Evolutionary conservation across 2,888 invertebrate species (phyloP).

Genomic region (Cephus runcator): DNA sequence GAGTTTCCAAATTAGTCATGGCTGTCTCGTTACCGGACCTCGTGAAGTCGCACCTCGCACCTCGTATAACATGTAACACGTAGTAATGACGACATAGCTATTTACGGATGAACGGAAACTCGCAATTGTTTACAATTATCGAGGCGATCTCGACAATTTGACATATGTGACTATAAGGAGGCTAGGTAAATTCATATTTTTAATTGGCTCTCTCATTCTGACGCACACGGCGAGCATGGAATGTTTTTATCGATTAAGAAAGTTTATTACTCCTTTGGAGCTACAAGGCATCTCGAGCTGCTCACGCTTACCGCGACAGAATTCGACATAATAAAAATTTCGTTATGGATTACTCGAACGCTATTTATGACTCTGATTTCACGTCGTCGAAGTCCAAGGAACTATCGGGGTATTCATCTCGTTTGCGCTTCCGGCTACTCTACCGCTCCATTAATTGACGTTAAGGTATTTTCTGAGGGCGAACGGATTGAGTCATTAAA

Average conservation of each 20-base stretch:
- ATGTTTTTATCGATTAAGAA: neutral
- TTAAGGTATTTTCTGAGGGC: neutral
- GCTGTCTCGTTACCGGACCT: slow-evolving; percentile 14
- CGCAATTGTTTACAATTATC: neutral
- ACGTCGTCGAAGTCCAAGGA: neutral
- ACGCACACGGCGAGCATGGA: neutral
- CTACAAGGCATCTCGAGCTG: neutral
- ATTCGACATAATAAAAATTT: neutral
- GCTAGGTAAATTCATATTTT: neutral
- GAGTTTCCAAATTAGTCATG: slow-evolving; percentile 17
- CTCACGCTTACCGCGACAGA: neutral
- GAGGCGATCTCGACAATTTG: neutral
- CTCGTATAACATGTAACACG: neutral
- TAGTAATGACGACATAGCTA: neutral
- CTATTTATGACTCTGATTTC: neutral
- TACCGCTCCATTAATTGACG: neutral
- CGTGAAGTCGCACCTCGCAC: neutral
- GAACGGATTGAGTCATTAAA: neutral
- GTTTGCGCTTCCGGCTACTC: neutral
- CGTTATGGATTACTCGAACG: neutral
- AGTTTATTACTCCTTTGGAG: neutral
- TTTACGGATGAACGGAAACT: neutral
- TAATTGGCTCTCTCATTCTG: neutral
- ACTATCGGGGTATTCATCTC: neutral
- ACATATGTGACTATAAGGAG: neutral